Percentiles rank a stretch among this genome's conserved stretches.
Conservation (phyloP, 2,888 invertebrate species). For the Marronus borbonicus region DNA sequence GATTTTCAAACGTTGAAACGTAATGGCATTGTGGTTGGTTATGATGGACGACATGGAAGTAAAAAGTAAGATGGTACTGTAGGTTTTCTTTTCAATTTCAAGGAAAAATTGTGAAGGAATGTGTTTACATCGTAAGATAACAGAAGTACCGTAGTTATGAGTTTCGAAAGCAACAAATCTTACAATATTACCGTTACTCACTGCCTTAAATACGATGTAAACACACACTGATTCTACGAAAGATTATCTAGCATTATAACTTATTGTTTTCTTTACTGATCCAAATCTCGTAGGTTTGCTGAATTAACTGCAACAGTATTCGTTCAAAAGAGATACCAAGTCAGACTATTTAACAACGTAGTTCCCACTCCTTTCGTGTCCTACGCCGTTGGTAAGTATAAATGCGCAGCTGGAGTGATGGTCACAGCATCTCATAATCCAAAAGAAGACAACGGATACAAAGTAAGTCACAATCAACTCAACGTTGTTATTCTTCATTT, state of each 20-base stretch:
- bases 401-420: constrained; percentile 94
- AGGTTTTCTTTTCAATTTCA: not conserved
- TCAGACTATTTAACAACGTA: constrained; percentile 85
- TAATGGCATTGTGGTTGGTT: constrained; percentile 90
- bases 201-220: no score
- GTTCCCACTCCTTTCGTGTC: constrained; percentile 97
- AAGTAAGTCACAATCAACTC: constrained; percentile 69
- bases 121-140: no score
- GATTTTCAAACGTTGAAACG: constrained; percentile 74
- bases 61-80: constrained; percentile 75
- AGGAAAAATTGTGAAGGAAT: no score
- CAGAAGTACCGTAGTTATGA: no score
- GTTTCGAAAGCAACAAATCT: no score
- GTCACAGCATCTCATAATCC: constrained; percentile 99
- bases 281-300: constrained; percentile 80
- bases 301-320: constrained; percentile 90
- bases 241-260: no score
- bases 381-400: constrained; percentile 82
- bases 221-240: no score
- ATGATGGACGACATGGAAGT: constrained; percentile 94
- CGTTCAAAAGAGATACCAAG: constrained; percentile 73
- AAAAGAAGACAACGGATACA: constrained; percentile 97
- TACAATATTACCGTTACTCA: no score
- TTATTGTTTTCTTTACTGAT: no score
- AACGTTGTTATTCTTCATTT: not conserved